A percentile compares a stretch with the other conserved stretches of the same genome.
Conservation (phyloP, 2,888 invertebrate species). For the Ceratothoa steindachneri region DNA sequence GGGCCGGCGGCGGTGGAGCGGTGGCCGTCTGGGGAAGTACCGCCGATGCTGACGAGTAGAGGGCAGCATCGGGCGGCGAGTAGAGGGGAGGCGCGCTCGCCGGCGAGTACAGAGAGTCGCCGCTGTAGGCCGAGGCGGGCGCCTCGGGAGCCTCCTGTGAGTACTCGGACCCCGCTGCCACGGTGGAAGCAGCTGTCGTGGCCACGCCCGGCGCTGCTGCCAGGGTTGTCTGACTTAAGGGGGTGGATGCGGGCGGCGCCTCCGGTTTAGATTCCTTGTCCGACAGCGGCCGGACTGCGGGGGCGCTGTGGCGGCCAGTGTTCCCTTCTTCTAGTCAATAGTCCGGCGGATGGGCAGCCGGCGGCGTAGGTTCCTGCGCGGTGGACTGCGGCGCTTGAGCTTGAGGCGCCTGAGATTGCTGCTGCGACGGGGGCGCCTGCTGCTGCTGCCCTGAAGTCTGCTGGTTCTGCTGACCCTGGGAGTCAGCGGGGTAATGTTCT, state of each 20-base stretch:
- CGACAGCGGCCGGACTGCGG: constrained; percentile 25
- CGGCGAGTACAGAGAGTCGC: constrained; percentile 42
- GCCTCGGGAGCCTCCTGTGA: constrained; percentile 13
- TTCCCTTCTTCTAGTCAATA: constrained; percentile 48
- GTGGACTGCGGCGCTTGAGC: neutral
- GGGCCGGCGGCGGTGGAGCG: constrained; percentile 12
- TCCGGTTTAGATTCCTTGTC: constrained; percentile 23
- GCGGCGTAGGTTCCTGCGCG: constrained; percentile 23
- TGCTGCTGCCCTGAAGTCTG: neutral
- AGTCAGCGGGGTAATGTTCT: constrained; percentile 44
- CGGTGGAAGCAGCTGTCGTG: constrained; percentile 19
- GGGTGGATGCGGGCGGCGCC: constrained; percentile 9
- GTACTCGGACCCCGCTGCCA: constrained; percentile 15
- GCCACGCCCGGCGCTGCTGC: constrained; percentile 19
- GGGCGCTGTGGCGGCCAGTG: constrained; percentile 47
- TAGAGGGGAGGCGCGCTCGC: constrained; percentile 37
- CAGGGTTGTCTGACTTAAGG: neutral
- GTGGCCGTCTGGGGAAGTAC: constrained; percentile 5
- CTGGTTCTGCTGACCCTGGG: constrained; percentile 19
- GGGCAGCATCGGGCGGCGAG: constrained; percentile 24
- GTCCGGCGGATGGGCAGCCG: constrained; percentile 38
- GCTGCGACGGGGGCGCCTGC: neutral
- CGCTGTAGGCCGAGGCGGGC: constrained; percentile 17
- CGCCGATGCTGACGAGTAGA: constrained; percentile 20
- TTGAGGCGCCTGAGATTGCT: neutral